phyloP scores from a whole-genome alignment of 2,888 invertebrate genomes.

The Caenorhabditis sulstoni region DNA sequence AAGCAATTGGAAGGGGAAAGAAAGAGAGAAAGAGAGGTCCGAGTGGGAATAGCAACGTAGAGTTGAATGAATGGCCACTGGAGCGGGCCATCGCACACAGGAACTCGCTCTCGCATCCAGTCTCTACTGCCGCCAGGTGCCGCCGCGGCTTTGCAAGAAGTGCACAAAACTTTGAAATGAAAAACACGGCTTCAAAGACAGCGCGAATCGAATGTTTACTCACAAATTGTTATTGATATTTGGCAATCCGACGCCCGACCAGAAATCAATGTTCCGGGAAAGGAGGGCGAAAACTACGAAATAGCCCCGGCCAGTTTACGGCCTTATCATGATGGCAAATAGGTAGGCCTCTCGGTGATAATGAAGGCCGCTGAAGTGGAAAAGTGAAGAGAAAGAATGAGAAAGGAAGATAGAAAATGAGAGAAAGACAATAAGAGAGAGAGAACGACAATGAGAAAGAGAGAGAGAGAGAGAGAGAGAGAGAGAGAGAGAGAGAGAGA shows the following conservation, averaged over 20 bases:
- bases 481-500: no score
- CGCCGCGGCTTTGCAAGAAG: background rate
- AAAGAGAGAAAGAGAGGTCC: no score
- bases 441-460: no score
- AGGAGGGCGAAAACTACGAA: slow-evolving; percentile 31
- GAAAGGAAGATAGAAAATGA: no score
- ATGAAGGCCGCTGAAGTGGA: slow-evolving; percentile 29
- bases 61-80: no score
- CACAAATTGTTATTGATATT: slow-evolving; percentile 12
- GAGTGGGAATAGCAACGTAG: no score
- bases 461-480: no score
- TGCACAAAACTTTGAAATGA: slow-evolving; percentile 10
- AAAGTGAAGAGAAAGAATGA: background rate
- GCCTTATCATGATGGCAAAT: slow-evolving; percentile 29
- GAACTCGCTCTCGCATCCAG: no score
- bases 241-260: background rate
- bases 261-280: slow-evolving; percentile 20
- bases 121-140: no score
- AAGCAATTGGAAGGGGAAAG: no score
- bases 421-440: no score
- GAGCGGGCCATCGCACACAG: no score
- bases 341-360: slow-evolving; percentile 21
- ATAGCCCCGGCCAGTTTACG: slow-evolving; percentile 10
- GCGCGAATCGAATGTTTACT: slow-evolving; percentile 1
- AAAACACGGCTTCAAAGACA: slow-evolving; percentile 1